Evolutionary conservation across 2,113 vertebrate genomes (phyloP).

Genomic region (Ammospiza nelsoni): DNA sequence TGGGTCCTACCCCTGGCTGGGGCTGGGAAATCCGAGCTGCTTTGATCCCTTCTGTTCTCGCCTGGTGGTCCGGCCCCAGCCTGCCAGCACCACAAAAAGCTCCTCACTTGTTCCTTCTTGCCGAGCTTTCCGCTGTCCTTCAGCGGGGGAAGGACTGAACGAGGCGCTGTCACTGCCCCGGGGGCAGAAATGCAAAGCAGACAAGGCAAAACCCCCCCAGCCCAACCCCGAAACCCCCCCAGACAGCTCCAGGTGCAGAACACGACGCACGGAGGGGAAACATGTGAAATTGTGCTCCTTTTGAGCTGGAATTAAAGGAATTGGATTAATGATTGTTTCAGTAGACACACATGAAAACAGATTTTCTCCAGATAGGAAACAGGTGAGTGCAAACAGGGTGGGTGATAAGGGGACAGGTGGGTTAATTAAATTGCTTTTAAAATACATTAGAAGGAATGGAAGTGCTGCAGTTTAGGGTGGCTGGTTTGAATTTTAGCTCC

Average conservation of each 20-base stretch:
- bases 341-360: neutral
- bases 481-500: neutral
- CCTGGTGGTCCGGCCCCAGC: conserved; percentile 23
- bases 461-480: neutral
- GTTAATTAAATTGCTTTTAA: conserved; percentile 5
- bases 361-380: conserved; percentile 5
- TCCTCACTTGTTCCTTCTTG: conserved; percentile 49
- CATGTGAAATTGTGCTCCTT: neutral
- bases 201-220: neutral
- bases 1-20: too few relatives aligned
- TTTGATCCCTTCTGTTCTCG: conserved; percentile 35
- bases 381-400: conserved; percentile 11
- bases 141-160: neutral
- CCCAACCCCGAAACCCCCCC: neutral
- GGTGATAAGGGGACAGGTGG: conserved; percentile 25
- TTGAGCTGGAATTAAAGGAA: conserved; percentile 49
- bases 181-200: neutral
- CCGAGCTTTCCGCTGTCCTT: conserved; percentile 29
- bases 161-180: neutral
- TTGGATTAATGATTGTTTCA: conserved; percentile 18
- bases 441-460: neutral
- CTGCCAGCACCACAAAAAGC: neutral
- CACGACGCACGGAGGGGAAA: neutral
- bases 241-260: conserved; percentile 46
- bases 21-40: neutral